A percentile compares a stretch with the other conserved stretches of the same genome.
phyloP scores from a whole-genome alignment of 1,140 invertebrate genomes.

The Halesus radiatus region DNA sequence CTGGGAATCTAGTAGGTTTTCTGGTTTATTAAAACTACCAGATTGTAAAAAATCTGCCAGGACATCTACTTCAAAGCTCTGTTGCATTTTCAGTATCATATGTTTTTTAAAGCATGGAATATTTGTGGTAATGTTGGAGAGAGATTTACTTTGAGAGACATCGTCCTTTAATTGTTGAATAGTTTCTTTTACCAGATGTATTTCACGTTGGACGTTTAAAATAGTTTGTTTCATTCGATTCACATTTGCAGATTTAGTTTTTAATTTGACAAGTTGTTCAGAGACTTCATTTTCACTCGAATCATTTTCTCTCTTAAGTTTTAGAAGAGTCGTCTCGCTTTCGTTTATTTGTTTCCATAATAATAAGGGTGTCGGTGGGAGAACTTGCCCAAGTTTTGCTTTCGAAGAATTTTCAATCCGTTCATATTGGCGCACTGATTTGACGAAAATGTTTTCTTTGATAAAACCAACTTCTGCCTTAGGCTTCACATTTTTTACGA shows the following conservation, averaged over 20 bases:
- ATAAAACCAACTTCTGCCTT: conserved; percentile 37
- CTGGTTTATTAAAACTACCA: neutral
- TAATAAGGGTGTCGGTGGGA: conserved; percentile 29
- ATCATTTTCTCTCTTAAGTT: neutral
- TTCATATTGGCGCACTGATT: conserved; percentile 24
- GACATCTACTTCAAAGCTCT: conserved; percentile 4
- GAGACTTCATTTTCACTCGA: neutral
- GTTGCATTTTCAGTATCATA: neutral
- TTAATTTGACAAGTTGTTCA: conserved; percentile 1
- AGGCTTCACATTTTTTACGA: conserved; percentile 34
- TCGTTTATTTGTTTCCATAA: neutral
- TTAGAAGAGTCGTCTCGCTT: neutral
- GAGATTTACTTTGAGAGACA: conserved; percentile 23
- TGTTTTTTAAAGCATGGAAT: conserved; percentile 36
- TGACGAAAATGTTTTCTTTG: conserved; percentile 40
- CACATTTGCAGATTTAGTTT: conserved; percentile 12
- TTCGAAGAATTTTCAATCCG: conserved; percentile 29
- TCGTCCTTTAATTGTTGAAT: conserved; percentile 28
- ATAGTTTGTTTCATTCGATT: conserved; percentile 1
- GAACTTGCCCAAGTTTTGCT: conserved; percentile 34
- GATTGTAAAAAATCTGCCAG: neutral
- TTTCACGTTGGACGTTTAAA: conserved; percentile 2
- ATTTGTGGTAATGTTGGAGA: conserved; percentile 11
- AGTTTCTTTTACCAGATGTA: conserved; percentile 37
- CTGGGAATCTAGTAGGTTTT: neutral